Evolutionary conservation across 2,888 invertebrate genomes (phyloP), one percentile per base, ranked within the genome.

Genomic region (Drosophila colorata): DNA sequence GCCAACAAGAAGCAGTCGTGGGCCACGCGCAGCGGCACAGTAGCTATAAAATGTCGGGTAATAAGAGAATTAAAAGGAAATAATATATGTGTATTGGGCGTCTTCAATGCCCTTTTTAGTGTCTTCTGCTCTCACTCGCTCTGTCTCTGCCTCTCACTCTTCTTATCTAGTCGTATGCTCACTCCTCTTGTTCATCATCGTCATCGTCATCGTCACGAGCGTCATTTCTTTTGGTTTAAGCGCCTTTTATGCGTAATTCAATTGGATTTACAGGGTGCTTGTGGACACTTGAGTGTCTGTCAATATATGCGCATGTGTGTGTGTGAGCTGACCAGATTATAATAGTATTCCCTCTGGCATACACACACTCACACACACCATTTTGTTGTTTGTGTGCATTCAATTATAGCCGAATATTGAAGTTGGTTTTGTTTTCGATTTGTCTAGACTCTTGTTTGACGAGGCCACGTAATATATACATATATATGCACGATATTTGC

Each of bases 201-300:
- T 61, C 72, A 16, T 59, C 58, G 35, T 68, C 59, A 55, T 61
- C 69, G 64, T 69, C 72, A 74, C 70, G 80, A 75, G 49, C 37
- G 57, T 82, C 83, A 70, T 86, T 84, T 83, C 78, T 73, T 83
- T 87, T 74, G 74, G 61, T 71, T 82, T 85, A 85, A 86, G 85
- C 85, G 85, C 80, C 85, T 80, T 85, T 81, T 80, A 86, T 86
- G 80, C 80, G 78, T 82, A 87, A 87, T 86, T 86, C 87, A 80
- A 87, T 87, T 82, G 76, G 83, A 75, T 84, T 87, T 84, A 84
- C 83, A 85, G 88, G 86, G 83, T 84, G 83, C 83, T 84, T 84
- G 83, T 59, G 88, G 77, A 87, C 83, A 84, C 83, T 84, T 85
- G 83, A 84, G 86, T 84, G 65, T 84, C 88, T 84, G 86, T 84